A percentile compares a stretch with the other conserved stretches of the same genome.
These are phyloP conservation scores for Notothenia rossii DNA, from an alignment of 2,113 vertebrate species.

Conservation along the genomic window DNA sequence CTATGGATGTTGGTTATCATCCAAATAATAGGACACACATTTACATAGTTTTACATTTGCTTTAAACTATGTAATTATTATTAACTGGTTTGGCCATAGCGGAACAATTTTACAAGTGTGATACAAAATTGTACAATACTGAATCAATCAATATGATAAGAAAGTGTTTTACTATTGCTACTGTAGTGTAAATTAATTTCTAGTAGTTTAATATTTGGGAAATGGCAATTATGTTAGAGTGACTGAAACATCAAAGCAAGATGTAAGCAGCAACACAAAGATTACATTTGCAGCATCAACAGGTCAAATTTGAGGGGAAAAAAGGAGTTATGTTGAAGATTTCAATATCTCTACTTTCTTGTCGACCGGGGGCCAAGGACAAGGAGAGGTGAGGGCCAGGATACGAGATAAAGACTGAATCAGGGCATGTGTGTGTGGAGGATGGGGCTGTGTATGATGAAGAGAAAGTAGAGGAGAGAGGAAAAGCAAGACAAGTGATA, in stretches of 20 bases:
- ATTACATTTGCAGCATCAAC: no score
- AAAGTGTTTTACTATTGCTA: neutral
- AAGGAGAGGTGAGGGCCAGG: slow-evolving; percentile 66
- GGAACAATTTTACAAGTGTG: no score
- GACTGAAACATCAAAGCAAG: neutral
- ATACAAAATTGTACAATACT: no score
- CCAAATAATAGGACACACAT: no score
- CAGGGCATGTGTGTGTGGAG: neutral
- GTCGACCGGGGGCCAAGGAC: slow-evolving; percentile 24
- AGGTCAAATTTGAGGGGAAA: slow-evolving; percentile 1
- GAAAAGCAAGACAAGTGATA: slow-evolving; percentile 32
- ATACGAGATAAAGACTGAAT: slow-evolving; percentile 49
- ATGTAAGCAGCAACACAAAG: slow-evolving; percentile 2
- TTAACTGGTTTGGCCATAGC: no score
- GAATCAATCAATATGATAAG: neutral
- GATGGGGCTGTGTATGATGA: slow-evolving; percentile 21
- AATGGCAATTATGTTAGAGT: neutral
- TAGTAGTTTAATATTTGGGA: slow-evolving; percentile 9
- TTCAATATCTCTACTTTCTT: slow-evolving; percentile 17
- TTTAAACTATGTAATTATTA: no score
- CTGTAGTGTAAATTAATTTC: neutral
- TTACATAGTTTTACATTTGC: no score
- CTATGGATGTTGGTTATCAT: neutral
- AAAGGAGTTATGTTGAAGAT: slow-evolving; percentile 15
- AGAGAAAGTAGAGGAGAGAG: slow-evolving; percentile 26